phyloP scores from a whole-genome alignment of 1,140 invertebrate species.

The Caenorhabditis brenneri region DNA sequence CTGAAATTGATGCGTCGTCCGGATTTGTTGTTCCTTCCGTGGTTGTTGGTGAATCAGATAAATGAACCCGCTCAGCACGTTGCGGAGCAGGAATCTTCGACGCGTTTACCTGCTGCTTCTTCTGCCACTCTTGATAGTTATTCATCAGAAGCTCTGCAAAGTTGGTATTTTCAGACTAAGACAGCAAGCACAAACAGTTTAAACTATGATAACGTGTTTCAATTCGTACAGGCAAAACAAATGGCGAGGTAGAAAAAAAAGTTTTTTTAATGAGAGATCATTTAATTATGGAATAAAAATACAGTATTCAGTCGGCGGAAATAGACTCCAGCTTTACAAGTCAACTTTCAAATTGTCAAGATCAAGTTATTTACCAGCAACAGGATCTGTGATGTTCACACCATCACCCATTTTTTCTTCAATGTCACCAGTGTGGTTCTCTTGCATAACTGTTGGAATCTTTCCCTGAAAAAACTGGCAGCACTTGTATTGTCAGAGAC shows the following conservation, averaged over 20 bases:
- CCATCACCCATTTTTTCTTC: background rate
- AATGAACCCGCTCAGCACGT: background rate
- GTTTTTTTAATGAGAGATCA: no score
- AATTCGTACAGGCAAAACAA: no score
- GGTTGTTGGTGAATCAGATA: conserved; percentile 8
- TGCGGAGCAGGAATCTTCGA: background rate
- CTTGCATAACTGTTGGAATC: background rate
- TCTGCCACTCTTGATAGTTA: no score
- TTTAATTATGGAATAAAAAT: no score
- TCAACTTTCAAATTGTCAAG: background rate
- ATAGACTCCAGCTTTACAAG: background rate
- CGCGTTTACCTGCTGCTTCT: no score
- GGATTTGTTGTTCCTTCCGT: background rate
- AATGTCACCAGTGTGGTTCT: background rate
- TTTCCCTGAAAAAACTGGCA: background rate
- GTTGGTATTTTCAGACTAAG: no score
- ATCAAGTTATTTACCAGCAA: conserved; percentile 2
- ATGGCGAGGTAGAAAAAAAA: no score
- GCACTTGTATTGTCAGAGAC: background rate
- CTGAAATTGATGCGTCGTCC: conserved; percentile 3
- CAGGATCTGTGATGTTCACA: background rate
- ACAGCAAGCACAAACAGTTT: no score
- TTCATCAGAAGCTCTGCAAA: no score
- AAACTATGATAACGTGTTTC: no score
- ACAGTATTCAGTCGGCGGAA: no score